A percentile compares a stretch with the other conserved stretches of the same genome.
Evolutionary conservation across 1,140 invertebrate genomes (phyloP).

Genomic region (Drosophila nikananu): DNA sequence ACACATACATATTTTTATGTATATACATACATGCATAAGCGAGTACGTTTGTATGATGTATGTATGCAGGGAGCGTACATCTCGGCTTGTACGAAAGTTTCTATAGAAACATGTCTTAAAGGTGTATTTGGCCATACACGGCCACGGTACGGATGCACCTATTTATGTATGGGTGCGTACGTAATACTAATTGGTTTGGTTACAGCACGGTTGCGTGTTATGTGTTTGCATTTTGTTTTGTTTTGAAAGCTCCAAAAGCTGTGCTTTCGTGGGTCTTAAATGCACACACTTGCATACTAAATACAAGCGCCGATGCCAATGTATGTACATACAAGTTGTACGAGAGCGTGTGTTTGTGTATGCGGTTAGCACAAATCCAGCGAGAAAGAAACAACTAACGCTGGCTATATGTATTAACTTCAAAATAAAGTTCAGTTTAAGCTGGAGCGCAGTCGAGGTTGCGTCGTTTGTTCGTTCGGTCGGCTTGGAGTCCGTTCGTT

Average conservation of each 20-base stretch:
- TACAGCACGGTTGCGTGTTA: conserved; percentile 80
- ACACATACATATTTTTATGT: not conserved
- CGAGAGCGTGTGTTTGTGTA: conserved; percentile 30
- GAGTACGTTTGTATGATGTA: conserved; percentile 10
- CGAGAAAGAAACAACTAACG: conserved; percentile 52
- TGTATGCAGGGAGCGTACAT: conserved; percentile 15
- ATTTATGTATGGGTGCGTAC: conserved; percentile 59
- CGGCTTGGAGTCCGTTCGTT: conserved; percentile 61
- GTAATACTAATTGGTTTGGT: conserved; percentile 82
- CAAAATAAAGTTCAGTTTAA: conserved; percentile 82
- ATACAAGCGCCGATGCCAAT: conserved; percentile 15
- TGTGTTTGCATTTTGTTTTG: conserved; percentile 78
- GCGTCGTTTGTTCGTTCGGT: conserved; percentile 79
- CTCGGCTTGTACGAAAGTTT: conserved; percentile 36
- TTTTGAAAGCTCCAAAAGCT: conserved; percentile 80
- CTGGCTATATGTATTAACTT: conserved; percentile 72
- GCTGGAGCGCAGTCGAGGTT: conserved; percentile 79
- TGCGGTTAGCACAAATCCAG: conserved; percentile 62
- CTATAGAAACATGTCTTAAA: conserved; percentile 68
- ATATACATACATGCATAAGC: not conserved
- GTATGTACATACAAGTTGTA: conserved; percentile 30
- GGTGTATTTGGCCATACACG: conserved; percentile 23
- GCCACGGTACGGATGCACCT: conserved; percentile 14
- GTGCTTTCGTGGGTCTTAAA: conserved; percentile 69
- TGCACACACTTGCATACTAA: conserved; percentile 27